A percentile compares a stretch with the other conserved stretches of the same genome.
These are phyloP conservation scores for Megaceryle alcyon DNA, from an alignment of 2,797 vertebrate species.

Conservation along the genomic window DNA sequence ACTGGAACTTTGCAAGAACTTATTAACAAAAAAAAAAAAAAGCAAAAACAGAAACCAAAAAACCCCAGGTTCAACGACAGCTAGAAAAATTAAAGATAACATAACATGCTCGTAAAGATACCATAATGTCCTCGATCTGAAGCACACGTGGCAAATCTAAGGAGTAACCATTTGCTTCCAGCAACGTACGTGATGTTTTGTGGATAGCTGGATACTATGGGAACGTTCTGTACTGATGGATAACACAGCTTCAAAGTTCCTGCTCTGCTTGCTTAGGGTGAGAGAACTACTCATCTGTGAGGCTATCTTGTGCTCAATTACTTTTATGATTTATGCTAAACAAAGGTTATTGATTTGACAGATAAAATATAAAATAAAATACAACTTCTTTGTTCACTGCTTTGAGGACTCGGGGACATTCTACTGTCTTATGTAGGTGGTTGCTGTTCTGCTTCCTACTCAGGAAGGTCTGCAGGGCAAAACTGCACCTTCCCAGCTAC, in stretches of 20 bases:
- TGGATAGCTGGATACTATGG: neutral
- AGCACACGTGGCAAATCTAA: neutral
- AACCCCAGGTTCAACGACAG: neutral
- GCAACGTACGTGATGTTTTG: neutral
- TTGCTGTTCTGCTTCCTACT: neutral
- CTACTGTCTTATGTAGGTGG: neutral
- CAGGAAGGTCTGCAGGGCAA: neutral
- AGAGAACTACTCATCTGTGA: neutral
- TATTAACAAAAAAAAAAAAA: neutral
- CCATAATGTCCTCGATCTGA: neutral
- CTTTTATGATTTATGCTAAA: neutral
- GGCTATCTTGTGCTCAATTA: neutral
- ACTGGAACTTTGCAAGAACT: neutral
- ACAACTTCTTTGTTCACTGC: neutral
- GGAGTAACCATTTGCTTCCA: neutral
- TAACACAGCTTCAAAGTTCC: neutral
- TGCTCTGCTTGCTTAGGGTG: neutral
- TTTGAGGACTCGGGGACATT: neutral
- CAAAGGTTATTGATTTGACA: neutral
- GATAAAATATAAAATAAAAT: neutral
- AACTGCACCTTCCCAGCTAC: neutral
- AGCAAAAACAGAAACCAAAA: neutral
- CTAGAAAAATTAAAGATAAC: neutral
- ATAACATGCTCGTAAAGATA: neutral
- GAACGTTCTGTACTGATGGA: neutral